phyloP scores from a whole-genome alignment of 2,888 invertebrate genomes.

The Neocrepidodera transversa region DNA sequence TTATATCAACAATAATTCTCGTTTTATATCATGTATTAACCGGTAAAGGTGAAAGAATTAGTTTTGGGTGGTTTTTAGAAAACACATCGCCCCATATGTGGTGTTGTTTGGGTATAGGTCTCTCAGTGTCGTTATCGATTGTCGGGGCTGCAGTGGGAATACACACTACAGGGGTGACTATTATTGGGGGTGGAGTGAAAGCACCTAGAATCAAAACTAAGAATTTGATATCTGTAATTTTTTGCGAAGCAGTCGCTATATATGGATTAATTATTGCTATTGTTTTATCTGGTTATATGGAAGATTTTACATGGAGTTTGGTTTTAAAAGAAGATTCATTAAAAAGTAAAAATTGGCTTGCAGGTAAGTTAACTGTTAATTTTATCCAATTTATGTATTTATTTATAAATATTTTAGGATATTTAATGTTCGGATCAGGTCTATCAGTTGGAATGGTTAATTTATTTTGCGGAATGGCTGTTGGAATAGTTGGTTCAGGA shows the following conservation, averaged over 20 bases:
- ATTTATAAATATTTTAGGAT: constrained; percentile 65
- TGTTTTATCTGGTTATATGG: constrained; percentile 83
- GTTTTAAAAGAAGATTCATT: constrained; percentile 56
- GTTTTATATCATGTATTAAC: constrained; percentile 76
- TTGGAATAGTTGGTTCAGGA: constrained; percentile 98
- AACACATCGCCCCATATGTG: constrained; percentile 96
- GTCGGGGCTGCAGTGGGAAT: constrained; percentile 96
- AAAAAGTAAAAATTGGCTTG: constrained; percentile 75
- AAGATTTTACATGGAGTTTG: constrained; percentile 63
- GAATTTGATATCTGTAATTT: constrained; percentile 98
- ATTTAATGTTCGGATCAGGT: constrained; percentile 96
- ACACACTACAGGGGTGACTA: constrained; percentile 95
- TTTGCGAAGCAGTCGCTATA: constrained; percentile 99
- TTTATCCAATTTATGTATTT: background rate
- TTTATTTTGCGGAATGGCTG: constrained; percentile 93
- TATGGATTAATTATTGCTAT: constrained; percentile 99
- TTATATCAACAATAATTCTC: constrained; percentile 56
- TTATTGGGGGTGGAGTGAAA: constrained; percentile 97
- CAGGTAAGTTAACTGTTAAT: constrained; percentile 50
- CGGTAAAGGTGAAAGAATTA: constrained; percentile 86
- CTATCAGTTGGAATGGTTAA: constrained; percentile 95
- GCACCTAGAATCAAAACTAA: constrained; percentile 99
- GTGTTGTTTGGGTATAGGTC: constrained; percentile 87
- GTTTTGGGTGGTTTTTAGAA: constrained; percentile 89
- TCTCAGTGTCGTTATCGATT: constrained; percentile 93